A percentile compares a stretch with the other conserved stretches of the same genome.
Conservation (phyloP, 2,113 vertebrate genomes). For the Pimephales promelas region DNA sequence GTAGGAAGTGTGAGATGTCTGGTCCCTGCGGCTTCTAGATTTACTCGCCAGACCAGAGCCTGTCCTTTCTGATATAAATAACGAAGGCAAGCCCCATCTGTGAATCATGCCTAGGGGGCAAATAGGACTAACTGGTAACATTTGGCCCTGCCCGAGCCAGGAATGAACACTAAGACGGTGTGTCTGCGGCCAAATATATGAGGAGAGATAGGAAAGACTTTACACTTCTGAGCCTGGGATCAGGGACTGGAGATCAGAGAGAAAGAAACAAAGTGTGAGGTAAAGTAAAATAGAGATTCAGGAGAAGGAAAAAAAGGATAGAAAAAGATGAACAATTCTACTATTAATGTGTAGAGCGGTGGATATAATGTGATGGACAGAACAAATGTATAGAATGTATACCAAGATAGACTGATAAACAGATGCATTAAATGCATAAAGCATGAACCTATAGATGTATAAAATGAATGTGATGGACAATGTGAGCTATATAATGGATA, state of each 20-base stretch:
- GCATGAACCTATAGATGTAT: background rate
- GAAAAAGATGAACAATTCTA: background rate
- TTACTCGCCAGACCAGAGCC: conserved; percentile 57
- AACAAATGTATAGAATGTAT: background rate
- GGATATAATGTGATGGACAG: background rate
- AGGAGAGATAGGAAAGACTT: conserved; percentile 18
- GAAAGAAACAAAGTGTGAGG: background rate
- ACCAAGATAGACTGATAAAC: background rate
- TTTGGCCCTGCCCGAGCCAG: conserved; percentile 9
- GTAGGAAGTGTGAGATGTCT: conserved; percentile 49
- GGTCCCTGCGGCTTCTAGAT: conserved; percentile 56
- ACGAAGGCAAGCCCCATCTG: conserved; percentile 31
- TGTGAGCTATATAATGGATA: background rate
- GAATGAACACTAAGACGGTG: conserved; percentile 7
- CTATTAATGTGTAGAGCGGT: background rate
- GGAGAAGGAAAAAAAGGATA: background rate
- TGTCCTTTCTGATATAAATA: conserved; percentile 61
- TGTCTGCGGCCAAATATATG: conserved; percentile 25
- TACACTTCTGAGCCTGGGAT: background rate
- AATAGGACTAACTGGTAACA: conserved; percentile 44
- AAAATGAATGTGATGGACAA: background rate
- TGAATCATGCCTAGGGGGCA: conserved; percentile 41
- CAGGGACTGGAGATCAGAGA: background rate
- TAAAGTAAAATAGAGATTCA: background rate
- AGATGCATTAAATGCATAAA: background rate